phyloP scores from a whole-genome alignment of 2,113 vertebrate genomes.

The Xenotilapia longispinis region DNA sequence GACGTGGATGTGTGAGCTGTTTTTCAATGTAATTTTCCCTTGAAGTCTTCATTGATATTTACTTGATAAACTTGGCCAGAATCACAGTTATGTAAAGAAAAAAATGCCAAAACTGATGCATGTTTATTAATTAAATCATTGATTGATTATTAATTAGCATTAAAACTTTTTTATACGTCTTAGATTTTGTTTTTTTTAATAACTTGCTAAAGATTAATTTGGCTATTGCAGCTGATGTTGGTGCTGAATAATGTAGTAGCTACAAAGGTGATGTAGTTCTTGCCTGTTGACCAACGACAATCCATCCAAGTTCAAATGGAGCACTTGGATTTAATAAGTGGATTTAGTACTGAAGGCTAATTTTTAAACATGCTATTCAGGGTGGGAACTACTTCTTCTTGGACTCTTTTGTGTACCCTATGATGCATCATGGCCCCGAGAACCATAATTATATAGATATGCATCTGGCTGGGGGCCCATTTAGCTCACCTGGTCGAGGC shows the following conservation, averaged over 20 bases:
- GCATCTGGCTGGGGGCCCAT: not conserved
- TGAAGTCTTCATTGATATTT: not conserved
- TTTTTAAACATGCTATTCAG: not conserved
- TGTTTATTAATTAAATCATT: not conserved
- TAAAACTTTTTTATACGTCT: not conserved
- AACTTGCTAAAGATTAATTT: not conserved
- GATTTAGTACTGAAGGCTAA: not conserved
- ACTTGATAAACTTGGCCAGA: not conserved
- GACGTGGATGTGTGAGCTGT: not conserved
- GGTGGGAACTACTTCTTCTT: not conserved
- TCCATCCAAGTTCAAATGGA: not conserved
- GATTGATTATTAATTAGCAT: not conserved
- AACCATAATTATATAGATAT: not conserved
- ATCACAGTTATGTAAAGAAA: not conserved
- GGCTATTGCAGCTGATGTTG: not conserved
- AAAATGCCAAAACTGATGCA: not conserved
- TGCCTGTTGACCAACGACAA: not conserved
- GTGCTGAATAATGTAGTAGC: not conserved
- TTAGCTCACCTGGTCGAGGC: not conserved
- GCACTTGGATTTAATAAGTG: not conserved
- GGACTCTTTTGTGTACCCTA: not conserved
- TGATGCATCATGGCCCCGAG: not conserved
- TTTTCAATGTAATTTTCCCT: not conserved
- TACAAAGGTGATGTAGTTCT: not conserved
- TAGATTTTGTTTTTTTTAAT: not conserved